Conservation (phyloP, 2,113 vertebrate genomes). For the Leucoraja erinaceus region DNA sequence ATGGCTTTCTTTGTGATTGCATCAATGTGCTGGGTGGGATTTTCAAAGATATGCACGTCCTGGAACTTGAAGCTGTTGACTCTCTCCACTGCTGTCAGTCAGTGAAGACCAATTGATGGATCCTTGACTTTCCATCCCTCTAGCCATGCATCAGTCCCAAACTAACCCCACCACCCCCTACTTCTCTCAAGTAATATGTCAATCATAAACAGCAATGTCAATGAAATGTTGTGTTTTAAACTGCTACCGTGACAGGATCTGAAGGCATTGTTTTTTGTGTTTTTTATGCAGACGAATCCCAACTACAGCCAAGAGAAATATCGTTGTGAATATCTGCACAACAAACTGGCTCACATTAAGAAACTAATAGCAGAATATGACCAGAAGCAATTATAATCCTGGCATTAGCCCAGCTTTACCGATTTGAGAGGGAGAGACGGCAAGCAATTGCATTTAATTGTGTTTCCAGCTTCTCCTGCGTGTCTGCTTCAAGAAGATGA, state of each 20-base stretch:
- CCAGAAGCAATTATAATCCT: constrained; percentile 81
- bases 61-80: too few relatives aligned
- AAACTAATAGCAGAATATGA: constrained; percentile 91
- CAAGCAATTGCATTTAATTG: constrained; percentile 33
- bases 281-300: constrained; percentile 75
- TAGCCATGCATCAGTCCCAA: too few relatives aligned
- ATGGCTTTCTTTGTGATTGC: too few relatives aligned
- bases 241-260: background rate
- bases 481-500: constrained; percentile 32
- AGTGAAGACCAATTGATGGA: too few relatives aligned
- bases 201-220: too few relatives aligned
- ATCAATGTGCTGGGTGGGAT: too few relatives aligned
- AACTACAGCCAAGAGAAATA: constrained; percentile 96
- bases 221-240: background rate
- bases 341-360: constrained; percentile 97
- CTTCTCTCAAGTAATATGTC: background rate
- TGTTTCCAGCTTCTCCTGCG: constrained; percentile 32
- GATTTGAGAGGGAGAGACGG: constrained; percentile 44
- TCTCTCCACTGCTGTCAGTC: too few relatives aligned
- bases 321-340: constrained; percentile 96
- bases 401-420: constrained; percentile 52
- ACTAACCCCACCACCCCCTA: background rate
- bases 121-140: too few relatives aligned
- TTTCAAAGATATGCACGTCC: too few relatives aligned
- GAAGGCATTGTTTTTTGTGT: background rate